Percentiles rank a stretch among this genome's conserved stretches.
phyloP scores from a whole-genome alignment of 2,888 invertebrate species.

The Eretmocerus hayati region DNA sequence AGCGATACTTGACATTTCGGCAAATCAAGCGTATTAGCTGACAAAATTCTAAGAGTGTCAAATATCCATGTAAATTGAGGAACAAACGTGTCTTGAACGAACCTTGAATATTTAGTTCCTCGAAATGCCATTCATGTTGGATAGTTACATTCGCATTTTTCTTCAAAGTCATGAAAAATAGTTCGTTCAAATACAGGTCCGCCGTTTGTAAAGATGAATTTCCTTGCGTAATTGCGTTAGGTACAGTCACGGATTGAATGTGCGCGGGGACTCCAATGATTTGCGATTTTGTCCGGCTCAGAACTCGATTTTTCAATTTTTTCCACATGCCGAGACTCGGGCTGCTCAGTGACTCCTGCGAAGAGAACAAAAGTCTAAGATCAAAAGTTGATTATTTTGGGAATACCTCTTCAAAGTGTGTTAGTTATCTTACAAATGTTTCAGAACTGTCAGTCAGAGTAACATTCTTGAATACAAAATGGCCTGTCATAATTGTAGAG shows the following conservation, averaged over 20 bases:
- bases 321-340: conserved; percentile 37
- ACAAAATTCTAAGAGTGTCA: not conserved
- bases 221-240: conserved; percentile 24
- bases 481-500: conserved; percentile 30
- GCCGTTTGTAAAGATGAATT: conserved; percentile 17
- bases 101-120: conserved; percentile 32
- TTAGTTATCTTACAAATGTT: conserved; percentile 37
- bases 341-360: conserved; percentile 50
- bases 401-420: no score
- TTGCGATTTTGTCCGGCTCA: conserved; percentile 35
- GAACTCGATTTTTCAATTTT: conserved; percentile 24
- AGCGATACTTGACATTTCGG: no score
- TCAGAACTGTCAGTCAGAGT: conserved; percentile 35
- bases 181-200: conserved; percentile 38
- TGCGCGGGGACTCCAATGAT: conserved; percentile 23
- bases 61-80: not conserved
- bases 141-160: conserved; percentile 49
- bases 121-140: conserved; percentile 44
- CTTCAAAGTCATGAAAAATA: conserved; percentile 51
- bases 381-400: no score
- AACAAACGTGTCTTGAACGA: no score
- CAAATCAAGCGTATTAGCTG: not conserved
- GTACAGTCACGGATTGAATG: conserved; percentile 22
- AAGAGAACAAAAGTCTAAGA: no score
- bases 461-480: conserved; percentile 33